Evolutionary conservation across 2,113 vertebrate species (phyloP).

Genomic region (Paramisgurnus dabryanus): DNA sequence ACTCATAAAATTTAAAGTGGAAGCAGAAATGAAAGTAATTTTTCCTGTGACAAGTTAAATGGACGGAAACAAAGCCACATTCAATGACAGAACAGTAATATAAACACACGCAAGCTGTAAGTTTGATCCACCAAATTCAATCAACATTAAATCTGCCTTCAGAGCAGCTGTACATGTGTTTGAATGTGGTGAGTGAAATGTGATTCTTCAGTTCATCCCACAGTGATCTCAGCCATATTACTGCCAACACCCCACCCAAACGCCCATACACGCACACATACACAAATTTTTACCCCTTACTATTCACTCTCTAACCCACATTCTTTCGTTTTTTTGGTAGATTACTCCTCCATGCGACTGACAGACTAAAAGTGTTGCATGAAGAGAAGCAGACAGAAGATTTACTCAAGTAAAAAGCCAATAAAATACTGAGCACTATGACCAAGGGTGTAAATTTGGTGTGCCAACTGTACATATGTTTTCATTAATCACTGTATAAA

Average conservation of each 20-base stretch:
- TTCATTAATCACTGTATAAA: no score
- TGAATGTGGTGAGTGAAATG: constrained; percentile 29
- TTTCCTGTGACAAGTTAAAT: no score
- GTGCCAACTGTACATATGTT: not conserved
- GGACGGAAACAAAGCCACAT: not conserved
- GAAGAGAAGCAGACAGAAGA: constrained; percentile 21
- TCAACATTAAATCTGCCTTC: not conserved
- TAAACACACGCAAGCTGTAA: not conserved
- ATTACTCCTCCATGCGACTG: not conserved
- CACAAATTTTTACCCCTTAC: constrained; percentile 1
- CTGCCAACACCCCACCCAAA: constrained; percentile 49
- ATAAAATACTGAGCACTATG: constrained; percentile 1
- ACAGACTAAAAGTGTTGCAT: constrained; percentile 5
- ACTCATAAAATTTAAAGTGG: not conserved
- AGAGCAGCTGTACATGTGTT: constrained; percentile 3
- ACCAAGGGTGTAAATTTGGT: not conserved
- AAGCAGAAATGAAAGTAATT: constrained; percentile 1
- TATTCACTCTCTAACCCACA: constrained; percentile 41
- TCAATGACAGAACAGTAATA: not conserved
- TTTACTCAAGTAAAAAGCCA: not conserved
- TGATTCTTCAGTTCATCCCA: not conserved
- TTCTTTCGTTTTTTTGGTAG: constrained; percentile 34
- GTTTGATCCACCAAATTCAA: not conserved
- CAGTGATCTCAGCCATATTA: constrained; percentile 25
- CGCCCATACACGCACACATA: constrained; percentile 33